These are phyloP conservation scores for Agrilus cyanescens DNA, from an alignment of 2,888 invertebrate genomes.

Conservation along the genomic window DNA sequence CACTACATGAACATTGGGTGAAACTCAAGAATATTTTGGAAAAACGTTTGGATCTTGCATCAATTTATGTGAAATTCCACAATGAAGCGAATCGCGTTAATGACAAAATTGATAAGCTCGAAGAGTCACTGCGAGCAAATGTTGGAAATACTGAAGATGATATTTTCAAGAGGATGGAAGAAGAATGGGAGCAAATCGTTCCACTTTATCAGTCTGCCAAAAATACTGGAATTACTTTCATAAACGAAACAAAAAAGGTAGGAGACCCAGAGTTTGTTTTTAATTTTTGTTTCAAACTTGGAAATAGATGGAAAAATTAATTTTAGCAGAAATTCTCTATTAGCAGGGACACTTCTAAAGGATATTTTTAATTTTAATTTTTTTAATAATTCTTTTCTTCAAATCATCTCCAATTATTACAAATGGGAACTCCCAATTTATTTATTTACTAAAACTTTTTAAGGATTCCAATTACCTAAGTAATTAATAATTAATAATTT, in stretches of 20 bases:
- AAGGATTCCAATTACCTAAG: no score
- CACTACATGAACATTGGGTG: conserved; percentile 51
- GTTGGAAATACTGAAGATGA: conserved; percentile 40
- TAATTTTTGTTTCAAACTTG: no score
- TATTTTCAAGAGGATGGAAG: conserved; percentile 41
- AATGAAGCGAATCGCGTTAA: conserved; percentile 53
- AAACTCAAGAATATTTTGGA: conserved; percentile 48
- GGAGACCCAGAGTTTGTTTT: conserved; percentile 16
- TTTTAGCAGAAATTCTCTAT: no score
- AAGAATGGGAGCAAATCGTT: conserved; percentile 53
- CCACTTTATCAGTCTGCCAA: conserved; percentile 54
- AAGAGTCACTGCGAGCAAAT: conserved; percentile 41
- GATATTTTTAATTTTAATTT: background rate
- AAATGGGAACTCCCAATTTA: no score
- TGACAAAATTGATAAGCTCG: conserved; percentile 52
- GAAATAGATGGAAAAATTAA: no score
- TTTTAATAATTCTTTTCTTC: conserved; percentile 1
- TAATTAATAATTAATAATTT: no score
- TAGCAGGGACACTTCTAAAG: background rate
- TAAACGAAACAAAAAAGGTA: conserved; percentile 47
- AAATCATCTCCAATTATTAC: no score
- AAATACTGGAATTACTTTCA: conserved; percentile 53
- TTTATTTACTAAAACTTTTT: no score
- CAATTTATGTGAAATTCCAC: conserved; percentile 60
- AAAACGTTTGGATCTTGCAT: conserved; percentile 52